A percentile compares a stretch with the other conserved stretches of the same genome.
These are phyloP conservation scores for Magallana angulata DNA, from an alignment of 1,140 invertebrate genomes.

Conservation along the genomic window DNA sequence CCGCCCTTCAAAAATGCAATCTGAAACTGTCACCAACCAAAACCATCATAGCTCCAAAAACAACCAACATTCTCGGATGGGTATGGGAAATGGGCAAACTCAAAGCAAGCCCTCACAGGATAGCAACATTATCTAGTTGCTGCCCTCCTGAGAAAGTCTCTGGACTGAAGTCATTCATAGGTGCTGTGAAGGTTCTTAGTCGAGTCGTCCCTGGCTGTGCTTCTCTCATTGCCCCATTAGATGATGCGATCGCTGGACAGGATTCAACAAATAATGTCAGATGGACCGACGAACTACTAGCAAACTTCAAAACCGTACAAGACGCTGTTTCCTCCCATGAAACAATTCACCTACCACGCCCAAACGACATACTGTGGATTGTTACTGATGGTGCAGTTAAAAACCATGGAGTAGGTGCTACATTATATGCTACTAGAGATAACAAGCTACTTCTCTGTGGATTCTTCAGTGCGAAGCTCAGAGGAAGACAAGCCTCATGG, in stretches of 20 bases:
- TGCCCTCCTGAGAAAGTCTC: constrained; percentile 49
- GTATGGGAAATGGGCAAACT: constrained; percentile 44
- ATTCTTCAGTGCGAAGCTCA: constrained; percentile 60
- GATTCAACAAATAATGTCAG: constrained; percentile 53
- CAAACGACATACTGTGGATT: constrained; percentile 59
- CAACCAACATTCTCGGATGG: constrained; percentile 39
- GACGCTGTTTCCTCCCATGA: constrained; percentile 27
- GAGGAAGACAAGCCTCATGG: constrained; percentile 52
- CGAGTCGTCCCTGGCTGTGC: constrained; percentile 59
- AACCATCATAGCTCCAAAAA: constrained; percentile 8
- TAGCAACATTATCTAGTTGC: constrained; percentile 49
- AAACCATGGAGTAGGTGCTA: constrained; percentile 55
- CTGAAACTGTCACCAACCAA: constrained; percentile 34
- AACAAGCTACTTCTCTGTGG: constrained; percentile 39
- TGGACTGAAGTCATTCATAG: constrained; percentile 56
- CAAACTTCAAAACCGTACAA: constrained; percentile 35
- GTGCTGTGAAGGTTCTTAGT: constrained; percentile 56
- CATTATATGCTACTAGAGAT: constrained; percentile 50
- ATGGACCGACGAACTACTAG: constrained; percentile 53
- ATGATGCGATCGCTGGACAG: constrained; percentile 54
- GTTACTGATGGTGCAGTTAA: constrained; percentile 61
- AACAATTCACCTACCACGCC: constrained; percentile 55
- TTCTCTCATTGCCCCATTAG: constrained; percentile 43
- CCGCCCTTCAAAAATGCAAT: constrained; percentile 44
- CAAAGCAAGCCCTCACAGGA: constrained; percentile 55